Conservation (phyloP, 1,140 invertebrate species). For the Drosophila quadrilineata region DNA sequence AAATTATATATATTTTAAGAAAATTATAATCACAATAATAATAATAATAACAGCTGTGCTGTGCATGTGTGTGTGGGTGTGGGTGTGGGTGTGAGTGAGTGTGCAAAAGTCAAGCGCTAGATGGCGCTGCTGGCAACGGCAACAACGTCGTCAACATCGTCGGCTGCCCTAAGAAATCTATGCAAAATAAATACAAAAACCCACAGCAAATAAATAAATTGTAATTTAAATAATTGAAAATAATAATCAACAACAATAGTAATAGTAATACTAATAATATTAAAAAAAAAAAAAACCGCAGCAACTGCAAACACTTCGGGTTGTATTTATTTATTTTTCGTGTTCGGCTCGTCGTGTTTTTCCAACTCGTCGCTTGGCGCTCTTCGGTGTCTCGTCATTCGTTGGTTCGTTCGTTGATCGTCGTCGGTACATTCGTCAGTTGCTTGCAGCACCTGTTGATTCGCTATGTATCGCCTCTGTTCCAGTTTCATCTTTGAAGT, state of each 20-base stretch:
- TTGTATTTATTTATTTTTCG: slow-evolving; percentile 26
- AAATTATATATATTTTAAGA: not conserved
- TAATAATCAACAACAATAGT: slow-evolving; percentile 43
- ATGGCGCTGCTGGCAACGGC: slow-evolving; percentile 52
- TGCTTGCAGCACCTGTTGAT: slow-evolving; percentile 38
- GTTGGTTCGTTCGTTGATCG: slow-evolving; percentile 7
- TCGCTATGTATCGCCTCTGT: slow-evolving; percentile 71
- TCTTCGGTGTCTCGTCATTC: not conserved
- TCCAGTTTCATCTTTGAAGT: slow-evolving; percentile 61
- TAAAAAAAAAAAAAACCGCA: slow-evolving; percentile 12
- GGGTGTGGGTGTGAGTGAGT: slow-evolving; percentile 12
- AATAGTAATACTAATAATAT: not conserved
- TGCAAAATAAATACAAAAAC: slow-evolving; percentile 14
- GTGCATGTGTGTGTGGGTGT: slow-evolving; percentile 5
- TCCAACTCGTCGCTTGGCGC: slow-evolving; percentile 5
- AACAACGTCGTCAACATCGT: too few species aligned
- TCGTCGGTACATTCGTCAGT: slow-evolving; percentile 42
- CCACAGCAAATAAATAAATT: slow-evolving; percentile 46
- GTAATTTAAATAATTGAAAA: slow-evolving; percentile 58
- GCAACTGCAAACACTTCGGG: not conserved
- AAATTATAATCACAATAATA: not conserved
- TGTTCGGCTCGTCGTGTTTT: slow-evolving; percentile 18
- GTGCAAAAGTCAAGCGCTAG: slow-evolving; percentile 57
- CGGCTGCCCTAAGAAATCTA: slow-evolving; percentile 53
- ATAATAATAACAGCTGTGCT: slow-evolving; percentile 34